Evolutionary conservation across 1,140 invertebrate species (phyloP), one percentile per base, ranked within the genome.

Genomic region (Trachymyrmex cornetzi): DNA sequence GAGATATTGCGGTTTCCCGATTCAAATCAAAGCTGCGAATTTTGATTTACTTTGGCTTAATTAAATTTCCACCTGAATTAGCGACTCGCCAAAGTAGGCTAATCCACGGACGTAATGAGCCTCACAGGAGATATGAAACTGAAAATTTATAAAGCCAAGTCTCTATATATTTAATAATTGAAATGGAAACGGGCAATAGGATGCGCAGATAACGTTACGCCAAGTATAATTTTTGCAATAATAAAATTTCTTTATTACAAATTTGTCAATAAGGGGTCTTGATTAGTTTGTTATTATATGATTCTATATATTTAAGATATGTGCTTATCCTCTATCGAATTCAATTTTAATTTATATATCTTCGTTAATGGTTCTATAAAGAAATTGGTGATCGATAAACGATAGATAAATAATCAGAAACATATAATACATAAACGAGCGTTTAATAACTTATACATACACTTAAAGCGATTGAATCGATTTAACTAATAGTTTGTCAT

Each of bases 11-110:
- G 69, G 80, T 63, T 48, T 19, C 44, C 57, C 55, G 80, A 84
- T 75, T 61, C 80, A 72, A 75, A 75, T 84, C 80, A 84, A 84
- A 84, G 57, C 55, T 75, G 69, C 69, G 27, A 75, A 84, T 84
- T 84, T 84, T 84, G 69, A 84, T 84, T 84, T 64, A 74, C 69
- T 27, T 38, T 14, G 6, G 69, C 27, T 84, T 75, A 84, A 84
- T 84, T 84, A 84, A 84, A 84, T 84, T 84, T 84, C 69, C 55
- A 63, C 80, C 24, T 75, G 38, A 84, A 63, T 84, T 84, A 74
- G 55, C 38, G 44, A 75, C 30, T 55, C 16, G n/a, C 48, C 48
- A 71, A 69, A 71, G 64, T 71, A 30, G n/a, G n/a, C 48, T 55
- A 81, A 82, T 82, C 55, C 22, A 59, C 30, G n/a, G 19, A 19